Evolutionary conservation across 1,140 invertebrate species (phyloP).

Genomic region (Anastrepha obliqua): DNA sequence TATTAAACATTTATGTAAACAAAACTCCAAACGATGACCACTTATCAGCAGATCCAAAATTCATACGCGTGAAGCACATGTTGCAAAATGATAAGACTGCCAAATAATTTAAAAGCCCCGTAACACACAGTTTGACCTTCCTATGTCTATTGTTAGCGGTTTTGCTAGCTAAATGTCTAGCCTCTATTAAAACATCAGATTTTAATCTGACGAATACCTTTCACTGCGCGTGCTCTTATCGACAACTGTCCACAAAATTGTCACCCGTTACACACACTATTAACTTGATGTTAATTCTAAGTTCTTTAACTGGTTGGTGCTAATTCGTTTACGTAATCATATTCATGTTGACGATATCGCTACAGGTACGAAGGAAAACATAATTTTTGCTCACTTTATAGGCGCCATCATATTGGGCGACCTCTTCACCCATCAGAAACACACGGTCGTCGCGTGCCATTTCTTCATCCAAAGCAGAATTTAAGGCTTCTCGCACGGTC

Average conservation of each 20-base stretch:
- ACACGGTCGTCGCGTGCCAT: slow-evolving; percentile 95
- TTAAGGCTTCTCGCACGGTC: slow-evolving; percentile 97
- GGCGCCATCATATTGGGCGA: slow-evolving; percentile 98
- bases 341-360: background rate
- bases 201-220: background rate
- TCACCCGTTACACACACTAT: background rate
- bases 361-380: slow-evolving; percentile 37
- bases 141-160: background rate
- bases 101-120: background rate
- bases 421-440: slow-evolving; percentile 97
- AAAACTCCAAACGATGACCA: background rate
- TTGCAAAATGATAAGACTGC: slow-evolving; percentile 4
- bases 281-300: too few relatives aligned
- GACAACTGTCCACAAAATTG: slow-evolving; percentile 3
- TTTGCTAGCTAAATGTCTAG: background rate
- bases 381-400: slow-evolving; percentile 86
- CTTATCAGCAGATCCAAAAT: background rate
- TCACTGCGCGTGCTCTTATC: slow-evolving; percentile 46
- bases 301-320: background rate
- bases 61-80: background rate
- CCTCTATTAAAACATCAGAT: background rate
- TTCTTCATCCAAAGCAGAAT: slow-evolving; percentile 97
- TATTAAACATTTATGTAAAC: background rate
- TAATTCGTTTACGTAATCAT: slow-evolving; percentile 71
- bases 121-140: background rate